phyloP scores from a whole-genome alignment of 2,888 invertebrate species.

The Scrobipalpa costella region DNA sequence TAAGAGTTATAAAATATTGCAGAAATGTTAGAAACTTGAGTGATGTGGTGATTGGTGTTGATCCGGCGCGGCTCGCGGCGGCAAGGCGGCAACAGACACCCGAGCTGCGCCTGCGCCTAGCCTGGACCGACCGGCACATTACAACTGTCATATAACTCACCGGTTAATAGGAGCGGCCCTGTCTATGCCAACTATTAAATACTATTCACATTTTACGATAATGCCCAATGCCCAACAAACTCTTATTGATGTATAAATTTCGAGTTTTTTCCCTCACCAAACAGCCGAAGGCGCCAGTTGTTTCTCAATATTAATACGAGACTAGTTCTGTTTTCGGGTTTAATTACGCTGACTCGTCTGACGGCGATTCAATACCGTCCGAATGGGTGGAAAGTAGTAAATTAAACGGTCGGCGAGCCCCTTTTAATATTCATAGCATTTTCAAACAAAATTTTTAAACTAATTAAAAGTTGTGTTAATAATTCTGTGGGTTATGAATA shows the following conservation, averaged over 20 bases:
- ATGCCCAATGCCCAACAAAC: slow-evolving; percentile 70
- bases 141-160: slow-evolving; percentile 74
- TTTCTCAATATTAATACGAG: slow-evolving; percentile 69
- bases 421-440: slow-evolving; percentile 78
- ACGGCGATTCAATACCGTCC: slow-evolving; percentile 47
- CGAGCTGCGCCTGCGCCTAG: no score
- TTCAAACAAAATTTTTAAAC: slow-evolving; percentile 75
- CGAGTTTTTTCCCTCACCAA: slow-evolving; percentile 52
- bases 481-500: slow-evolving; percentile 53
- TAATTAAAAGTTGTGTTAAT: slow-evolving; percentile 74
- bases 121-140: slow-evolving; percentile 44
- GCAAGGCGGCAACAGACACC: background rate
- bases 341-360: slow-evolving; percentile 64
- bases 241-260: slow-evolving; percentile 78
- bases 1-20: background rate
- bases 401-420: slow-evolving; percentile 71
- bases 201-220: slow-evolving; percentile 76
- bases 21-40: background rate
- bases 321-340: slow-evolving; percentile 71
- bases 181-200: slow-evolving; percentile 76
- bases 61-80: background rate
- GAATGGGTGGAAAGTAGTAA: slow-evolving; percentile 65
- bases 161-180: slow-evolving; percentile 73
- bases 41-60: background rate
- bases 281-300: slow-evolving; percentile 76